These are phyloP conservation scores for Ctenochaetus hawaiiensis DNA, from an alignment of 2,797 vertebrate species.

Conservation along the genomic window DNA sequence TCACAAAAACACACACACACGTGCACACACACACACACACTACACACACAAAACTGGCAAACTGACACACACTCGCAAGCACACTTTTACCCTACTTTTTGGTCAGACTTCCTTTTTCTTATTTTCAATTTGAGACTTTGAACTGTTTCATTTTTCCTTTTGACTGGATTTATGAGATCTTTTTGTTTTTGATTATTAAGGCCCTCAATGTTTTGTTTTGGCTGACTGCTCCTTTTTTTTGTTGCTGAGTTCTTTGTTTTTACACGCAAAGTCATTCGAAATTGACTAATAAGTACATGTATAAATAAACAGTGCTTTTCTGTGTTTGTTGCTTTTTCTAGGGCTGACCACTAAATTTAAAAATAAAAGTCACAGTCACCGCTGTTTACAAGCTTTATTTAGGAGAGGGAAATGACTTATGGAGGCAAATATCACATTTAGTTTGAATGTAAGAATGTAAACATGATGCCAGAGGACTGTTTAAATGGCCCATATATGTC, in stretches of 20 bases:
- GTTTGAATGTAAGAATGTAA: not conserved
- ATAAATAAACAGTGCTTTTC: not conserved
- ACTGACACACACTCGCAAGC: slow-evolving; percentile 21
- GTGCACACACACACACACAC: slow-evolving; percentile 14
- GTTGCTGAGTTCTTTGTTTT: slow-evolving; percentile 30
- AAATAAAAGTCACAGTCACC: slow-evolving; percentile 6
- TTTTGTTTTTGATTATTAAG: not conserved
- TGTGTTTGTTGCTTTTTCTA: not conserved
- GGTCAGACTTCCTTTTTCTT: slow-evolving; percentile 30
- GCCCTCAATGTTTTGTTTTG: slow-evolving; percentile 3
- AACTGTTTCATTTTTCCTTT: slow-evolving; percentile 11
- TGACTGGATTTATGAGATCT: not conserved
- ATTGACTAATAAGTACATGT: not conserved
- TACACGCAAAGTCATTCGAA: slow-evolving; percentile 13
- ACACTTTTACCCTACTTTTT: slow-evolving; percentile 14
- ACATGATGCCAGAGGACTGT: not conserved
- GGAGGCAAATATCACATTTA: not conserved
- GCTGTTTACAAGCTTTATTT: not conserved
- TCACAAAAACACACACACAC: slow-evolving; percentile 30
- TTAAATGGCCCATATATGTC: too few relatives aligned
- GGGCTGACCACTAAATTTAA: not conserved
- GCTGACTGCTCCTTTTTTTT: slow-evolving; percentile 4
- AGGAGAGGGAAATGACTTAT: not conserved
- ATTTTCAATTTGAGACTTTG: slow-evolving; percentile 28
- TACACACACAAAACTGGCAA: slow-evolving; percentile 1